phyloP scores from a whole-genome alignment of 2,113 vertebrate species.

The Aix galericulata region DNA sequence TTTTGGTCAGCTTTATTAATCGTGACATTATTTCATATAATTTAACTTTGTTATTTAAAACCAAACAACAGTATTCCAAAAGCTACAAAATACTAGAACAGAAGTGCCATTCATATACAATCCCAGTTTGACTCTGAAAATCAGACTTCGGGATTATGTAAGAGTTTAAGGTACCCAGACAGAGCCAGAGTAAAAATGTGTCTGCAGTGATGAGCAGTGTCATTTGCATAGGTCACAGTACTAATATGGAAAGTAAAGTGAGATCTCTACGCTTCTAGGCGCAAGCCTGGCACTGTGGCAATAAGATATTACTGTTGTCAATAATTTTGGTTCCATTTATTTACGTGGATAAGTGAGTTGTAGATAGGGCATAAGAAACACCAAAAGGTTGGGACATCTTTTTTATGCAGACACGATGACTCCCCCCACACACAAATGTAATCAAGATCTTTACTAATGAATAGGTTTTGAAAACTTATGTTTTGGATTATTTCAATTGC shows the following conservation, averaged over 20 bases:
- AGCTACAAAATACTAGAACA: neutral
- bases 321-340: neutral
- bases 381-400: neutral
- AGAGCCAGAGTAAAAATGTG: neutral
- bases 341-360: neutral
- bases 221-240: neutral
- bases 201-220: neutral
- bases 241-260: neutral
- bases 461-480: neutral
- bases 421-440: neutral
- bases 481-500: neutral
- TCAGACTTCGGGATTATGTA: neutral
- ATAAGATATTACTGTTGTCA: neutral
- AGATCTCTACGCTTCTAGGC: neutral
- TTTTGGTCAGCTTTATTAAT: neutral
- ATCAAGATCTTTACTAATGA: neutral
- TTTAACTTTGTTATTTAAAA: neutral
- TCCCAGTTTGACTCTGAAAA: neutral
- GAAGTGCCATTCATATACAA: neutral
- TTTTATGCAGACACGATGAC: neutral
- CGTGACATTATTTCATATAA: neutral
- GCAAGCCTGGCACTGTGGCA: neutral
- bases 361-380: neutral
- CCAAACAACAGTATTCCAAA: neutral
- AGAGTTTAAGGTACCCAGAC: neutral